Base-by-base conservation (phyloP, 2,888 invertebrate genomes). In the Athalia cordata region DNA sequence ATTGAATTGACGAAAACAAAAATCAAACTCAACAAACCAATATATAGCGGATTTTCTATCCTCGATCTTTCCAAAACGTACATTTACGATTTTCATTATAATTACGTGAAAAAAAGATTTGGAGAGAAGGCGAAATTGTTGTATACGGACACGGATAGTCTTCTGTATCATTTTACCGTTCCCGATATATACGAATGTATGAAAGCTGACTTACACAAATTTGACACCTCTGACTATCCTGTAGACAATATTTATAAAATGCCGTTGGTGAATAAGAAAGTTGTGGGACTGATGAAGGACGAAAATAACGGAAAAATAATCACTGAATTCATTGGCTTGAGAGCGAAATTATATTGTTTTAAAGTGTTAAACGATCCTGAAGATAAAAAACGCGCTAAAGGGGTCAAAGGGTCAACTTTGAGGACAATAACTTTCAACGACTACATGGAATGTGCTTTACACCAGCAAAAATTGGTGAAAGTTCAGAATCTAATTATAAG, bases 141-240 rank as follows among this genome's bases (percentile, higher is more conserved):
- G 50, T 87, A 86, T 67, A 84, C 81, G 49, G 87, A 87, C 77
- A 88, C 87, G 2, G 87, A 88, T 78, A 83, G 82, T 8, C 81
- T 87, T 5, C 83, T 87, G 15, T 82, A 87, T 61, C 76, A 85
- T 11, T 83, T 90, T 6, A 78, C 81, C 29, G 88, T 86, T 9
- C 81, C 85, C 3, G 87, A 90, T 82, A 77, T 90, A 59, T 90
- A 91, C 83, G 80, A 80, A 4, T 72, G 52, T 52, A 81, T 82
- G 45, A 83, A n/a, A 78, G 5, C 70, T 15, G 80, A 87, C 81
- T 64, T 85, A 8, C 59, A 81, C 68, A 82, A 80, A 77, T 90
- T 88, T 80, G 89, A 89, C 82, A 86, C 86, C 52, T 86, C 85
- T 8, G 79, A 82, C 68, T 80, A 76, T 57, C 66, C 77, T 3